Evolutionary conservation across 2,888 invertebrate genomes (phyloP).

Genomic region (Physocephala rufipes): DNA sequence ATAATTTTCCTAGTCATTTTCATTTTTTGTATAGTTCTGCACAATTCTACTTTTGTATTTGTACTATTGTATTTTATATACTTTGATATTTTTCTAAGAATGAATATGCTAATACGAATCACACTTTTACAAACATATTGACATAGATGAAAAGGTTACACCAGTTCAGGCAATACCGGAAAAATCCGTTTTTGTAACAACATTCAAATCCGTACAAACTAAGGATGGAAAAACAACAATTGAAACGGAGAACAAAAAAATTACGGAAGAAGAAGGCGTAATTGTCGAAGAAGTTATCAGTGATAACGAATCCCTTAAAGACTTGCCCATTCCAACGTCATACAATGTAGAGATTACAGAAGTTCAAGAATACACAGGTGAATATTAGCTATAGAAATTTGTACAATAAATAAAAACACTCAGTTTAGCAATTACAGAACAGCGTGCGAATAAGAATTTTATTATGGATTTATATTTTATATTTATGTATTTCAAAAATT

Average conservation of each 20-base stretch:
- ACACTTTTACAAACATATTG: constrained; percentile 24
- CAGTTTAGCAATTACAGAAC: not conserved
- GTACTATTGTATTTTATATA: constrained; percentile 25
- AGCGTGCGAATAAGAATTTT: not conserved
- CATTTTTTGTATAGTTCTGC: too few species aligned
- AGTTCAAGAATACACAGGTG: constrained; percentile 63
- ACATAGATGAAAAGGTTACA: constrained; percentile 55
- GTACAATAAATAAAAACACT: not conserved
- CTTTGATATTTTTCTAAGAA: not conserved
- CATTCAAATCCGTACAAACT: constrained; percentile 64
- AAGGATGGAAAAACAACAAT: constrained; percentile 62
- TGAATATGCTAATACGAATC: not conserved
- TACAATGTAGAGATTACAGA: constrained; percentile 62
- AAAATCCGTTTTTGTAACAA: constrained; percentile 64
- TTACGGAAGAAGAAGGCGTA: constrained; percentile 61
- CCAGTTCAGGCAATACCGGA: constrained; percentile 57
- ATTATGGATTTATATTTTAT: not conserved
- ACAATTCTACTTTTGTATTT: constrained; percentile 19
- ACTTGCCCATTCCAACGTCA: constrained; percentile 51
- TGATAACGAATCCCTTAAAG: constrained; percentile 59
- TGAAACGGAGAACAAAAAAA: constrained; percentile 62
- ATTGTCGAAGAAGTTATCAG: constrained; percentile 64
- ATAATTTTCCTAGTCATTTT: too few species aligned
- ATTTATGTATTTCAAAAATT: not conserved
- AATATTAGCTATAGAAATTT: constrained; percentile 45